These are phyloP conservation scores for Stenodema calcarata DNA, from an alignment of 2,888 invertebrate species.

Conservation along the genomic window DNA sequence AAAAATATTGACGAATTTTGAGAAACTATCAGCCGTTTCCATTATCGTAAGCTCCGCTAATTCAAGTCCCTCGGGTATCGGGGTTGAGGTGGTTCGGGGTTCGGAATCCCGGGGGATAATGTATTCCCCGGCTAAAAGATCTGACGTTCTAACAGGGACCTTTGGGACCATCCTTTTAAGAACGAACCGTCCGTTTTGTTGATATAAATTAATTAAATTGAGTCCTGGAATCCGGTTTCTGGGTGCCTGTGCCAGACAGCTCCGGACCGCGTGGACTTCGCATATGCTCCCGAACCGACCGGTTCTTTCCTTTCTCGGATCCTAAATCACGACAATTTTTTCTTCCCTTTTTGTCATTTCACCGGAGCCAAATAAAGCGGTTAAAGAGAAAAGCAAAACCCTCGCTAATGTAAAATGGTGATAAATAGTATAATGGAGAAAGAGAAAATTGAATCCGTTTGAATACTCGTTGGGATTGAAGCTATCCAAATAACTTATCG, in stretches of 20 bases:
- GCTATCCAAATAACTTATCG: too few relatives aligned
- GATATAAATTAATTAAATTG: slow-evolving; percentile 24
- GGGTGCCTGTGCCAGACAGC: slow-evolving; percentile 16
- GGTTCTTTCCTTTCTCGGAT: not conserved
- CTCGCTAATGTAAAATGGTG: not conserved
- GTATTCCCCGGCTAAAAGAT: not conserved
- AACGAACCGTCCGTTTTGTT: not conserved
- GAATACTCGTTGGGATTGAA: too few relatives aligned
- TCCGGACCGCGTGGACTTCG: not conserved
- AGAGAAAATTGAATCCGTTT: too few relatives aligned
- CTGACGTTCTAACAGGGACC: not conserved
- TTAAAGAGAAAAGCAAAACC: not conserved
- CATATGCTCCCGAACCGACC: not conserved
- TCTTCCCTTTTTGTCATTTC: not conserved
- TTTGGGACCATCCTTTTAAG: not conserved
- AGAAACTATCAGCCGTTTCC: not conserved
- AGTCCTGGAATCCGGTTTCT: not conserved
- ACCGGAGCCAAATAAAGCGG: not conserved
- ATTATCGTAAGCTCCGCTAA: not conserved
- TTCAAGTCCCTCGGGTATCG: not conserved
- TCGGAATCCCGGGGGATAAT: not conserved
- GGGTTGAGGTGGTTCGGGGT: not conserved
- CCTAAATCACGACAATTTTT: not conserved
- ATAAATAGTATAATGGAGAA: not conserved
- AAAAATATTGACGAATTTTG: too few relatives aligned